Base-by-base conservation (phyloP, 2,888 invertebrate genomes). In the Cyclophora punctaria region DNA sequence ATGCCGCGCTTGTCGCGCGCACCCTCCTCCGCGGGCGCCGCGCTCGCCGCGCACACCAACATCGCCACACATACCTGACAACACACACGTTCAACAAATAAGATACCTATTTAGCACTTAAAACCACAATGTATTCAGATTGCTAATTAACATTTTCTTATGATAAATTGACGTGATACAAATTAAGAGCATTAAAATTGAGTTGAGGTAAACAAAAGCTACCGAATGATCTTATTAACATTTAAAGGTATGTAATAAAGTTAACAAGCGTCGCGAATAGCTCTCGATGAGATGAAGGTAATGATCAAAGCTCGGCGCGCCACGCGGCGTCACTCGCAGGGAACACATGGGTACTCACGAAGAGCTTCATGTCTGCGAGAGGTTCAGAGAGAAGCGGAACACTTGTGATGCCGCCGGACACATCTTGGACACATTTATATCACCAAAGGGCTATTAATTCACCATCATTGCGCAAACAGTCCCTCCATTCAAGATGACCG, bases 1-100 rank as follows among this genome's bases (percentile, higher is more conserved):
- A 76, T 71, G 52, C 81, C 77, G 7, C 82, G 80, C 60, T 73
- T 79, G 50, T 72, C 66, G 7, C 79, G 71, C 6, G 67, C 52
- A 3, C 71, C 69, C 7, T 54, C 57, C 46, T 55, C 44, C 34
- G 44, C 41, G 2, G 51, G 70, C 5, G 69, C 60, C 3, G 69
- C 73, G 3, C 63, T 61, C 40, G 66, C 65, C 34, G 64, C 62
- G 48, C 73, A 77, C 49, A 71, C 64, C 44, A 72, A 56, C 49
- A 76, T 65, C 49, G 77, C 57, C 20, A 75, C 53, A 51, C 64
- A 71, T 20, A 78, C 56, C 80, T 80, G 62, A 2, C 42, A 46
- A 40, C 3, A n/a, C 20, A 37, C 20, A 20, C 20, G 20, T 20
- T 20, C 20, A 20, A 20, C 20, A 20, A 20, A 20, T 20, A 2